Evolutionary conservation across 2,888 invertebrate species (phyloP), one percentile per base, ranked within the genome.

Genomic region (Cheilosia impressa): DNA sequence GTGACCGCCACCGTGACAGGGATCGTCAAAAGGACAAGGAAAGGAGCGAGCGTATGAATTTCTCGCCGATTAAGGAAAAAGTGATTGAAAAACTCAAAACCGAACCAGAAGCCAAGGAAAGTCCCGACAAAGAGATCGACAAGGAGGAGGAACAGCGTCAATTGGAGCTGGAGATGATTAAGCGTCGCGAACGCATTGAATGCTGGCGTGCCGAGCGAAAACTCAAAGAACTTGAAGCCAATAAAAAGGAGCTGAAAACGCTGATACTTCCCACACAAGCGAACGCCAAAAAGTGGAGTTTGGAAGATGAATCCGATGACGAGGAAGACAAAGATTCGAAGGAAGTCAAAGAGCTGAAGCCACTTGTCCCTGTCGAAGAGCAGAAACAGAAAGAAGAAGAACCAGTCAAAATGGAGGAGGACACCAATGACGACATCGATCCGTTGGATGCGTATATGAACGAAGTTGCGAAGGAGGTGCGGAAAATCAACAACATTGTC

Each of bases 371-470:
- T 1, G 34, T 13, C 19, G 85, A 81, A 2, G 81, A 85, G 19
- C 43, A 15, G 24, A 76, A 66, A 10, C 17, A 41, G 7, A 77
- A 68, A 73, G 71, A 93, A 60, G 94, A 94, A 83, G 93, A 93
- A 80, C 93, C 65, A 13, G 63, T n/a, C 4, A 65, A 93, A 60
- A 91, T 91, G 66, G 93, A 91, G 53, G 93, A 92, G 66, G 91
- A 92, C 55, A 92, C 92, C 57, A 96, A 95, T 88, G 97, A 97
- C 87, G 98, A 98, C 91, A 95, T 97, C 58, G 99, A 99, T 93
- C 97, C 99, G 0, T 93, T 99, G 34, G 99, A 99, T 94, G 99
- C 99, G 6, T 99, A 96, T 90, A 99, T 99, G 99, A 95, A 96
- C 92, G 97, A 96, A 93, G 94, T 94, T 0, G 94, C 94, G 89